Percentiles rank a stretch among this genome's conserved stretches.
Conservation (phyloP, 1,140 invertebrate genomes). For the Saccostrea echinata region DNA sequence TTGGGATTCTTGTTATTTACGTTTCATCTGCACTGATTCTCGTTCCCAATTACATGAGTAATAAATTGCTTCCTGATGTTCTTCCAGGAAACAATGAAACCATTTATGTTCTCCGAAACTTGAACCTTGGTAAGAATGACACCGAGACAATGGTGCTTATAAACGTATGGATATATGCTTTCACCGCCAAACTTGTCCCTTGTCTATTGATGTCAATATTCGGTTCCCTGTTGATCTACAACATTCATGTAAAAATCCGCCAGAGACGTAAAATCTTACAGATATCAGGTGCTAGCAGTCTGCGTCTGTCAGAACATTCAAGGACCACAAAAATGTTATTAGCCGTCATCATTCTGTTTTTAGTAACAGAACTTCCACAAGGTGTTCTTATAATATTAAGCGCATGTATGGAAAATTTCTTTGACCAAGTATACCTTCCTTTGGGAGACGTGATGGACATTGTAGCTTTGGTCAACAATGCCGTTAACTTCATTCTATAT, state of each 20-base stretch:
- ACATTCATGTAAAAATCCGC: slow-evolving; percentile 82
- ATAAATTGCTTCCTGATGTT: slow-evolving; percentile 63
- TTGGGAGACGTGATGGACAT: slow-evolving; percentile 96
- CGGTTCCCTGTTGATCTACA: slow-evolving; percentile 80
- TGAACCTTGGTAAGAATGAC: slow-evolving; percentile 80
- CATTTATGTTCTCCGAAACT: slow-evolving; percentile 80
- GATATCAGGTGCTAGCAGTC: slow-evolving; percentile 73
- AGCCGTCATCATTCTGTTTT: slow-evolving; percentile 91
- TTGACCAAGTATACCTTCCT: slow-evolving; percentile 78
- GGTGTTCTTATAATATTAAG: slow-evolving; percentile 80
- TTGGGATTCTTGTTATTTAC: slow-evolving; percentile 87
- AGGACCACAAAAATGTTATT: slow-evolving; percentile 95
- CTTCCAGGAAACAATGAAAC: slow-evolving; percentile 57
- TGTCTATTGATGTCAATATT: slow-evolving; percentile 80
- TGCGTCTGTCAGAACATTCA: slow-evolving; percentile 85
- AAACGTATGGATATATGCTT: slow-evolving; percentile 78
- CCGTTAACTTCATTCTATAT: slow-evolving; percentile 95
- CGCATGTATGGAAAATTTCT: slow-evolving; percentile 70
- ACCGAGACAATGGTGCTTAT: slow-evolving; percentile 80
- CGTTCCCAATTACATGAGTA: slow-evolving; percentile 85
- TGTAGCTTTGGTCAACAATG: slow-evolving; percentile 93
- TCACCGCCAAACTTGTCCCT: slow-evolving; percentile 79
- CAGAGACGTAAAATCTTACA: slow-evolving; percentile 73
- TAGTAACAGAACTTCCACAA: slow-evolving; percentile 91
- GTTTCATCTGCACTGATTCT: slow-evolving; percentile 88